Conservation (phyloP, 1,140 invertebrate genomes). For the Ceratina japonica region DNA sequence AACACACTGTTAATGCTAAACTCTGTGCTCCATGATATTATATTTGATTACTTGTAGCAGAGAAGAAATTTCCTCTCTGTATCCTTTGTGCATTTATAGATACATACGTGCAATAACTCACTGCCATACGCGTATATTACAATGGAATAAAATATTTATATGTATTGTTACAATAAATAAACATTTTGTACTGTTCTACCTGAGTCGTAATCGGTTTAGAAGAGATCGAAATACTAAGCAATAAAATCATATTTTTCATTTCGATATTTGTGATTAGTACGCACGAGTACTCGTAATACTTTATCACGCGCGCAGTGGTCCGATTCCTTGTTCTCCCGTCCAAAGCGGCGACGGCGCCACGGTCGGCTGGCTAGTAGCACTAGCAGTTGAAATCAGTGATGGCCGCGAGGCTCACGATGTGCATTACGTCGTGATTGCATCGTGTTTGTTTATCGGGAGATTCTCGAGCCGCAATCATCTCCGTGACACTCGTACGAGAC, state of each 20-base stretch:
- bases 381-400: conserved; percentile 62
- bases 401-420: conserved; percentile 66
- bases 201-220: too few species aligned
- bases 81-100: too few species aligned
- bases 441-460: conserved; percentile 64
- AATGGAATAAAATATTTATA: neutral
- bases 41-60: too few species aligned
- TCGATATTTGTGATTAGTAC: too few species aligned
- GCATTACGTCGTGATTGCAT: conserved; percentile 51
- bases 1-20: neutral
- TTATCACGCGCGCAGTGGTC: conserved; percentile 44
- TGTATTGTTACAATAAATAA: conserved; percentile 4
- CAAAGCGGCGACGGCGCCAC: conserved; percentile 55
- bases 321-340: conserved; percentile 60
- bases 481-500: neutral
- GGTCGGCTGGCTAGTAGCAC: neutral
- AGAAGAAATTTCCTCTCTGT: too few species aligned
- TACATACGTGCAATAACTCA: conserved; percentile 5
- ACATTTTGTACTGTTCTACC: conserved; percentile 14
- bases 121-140: neutral
- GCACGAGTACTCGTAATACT: too few species aligned
- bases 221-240: too few species aligned
- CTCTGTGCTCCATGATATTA: neutral
- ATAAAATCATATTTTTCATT: neutral
- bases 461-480: conserved; percentile 1